A percentile compares a stretch with the other conserved stretches of the same genome.
These are phyloP conservation scores for Drosophila pandora DNA, from an alignment of 1,140 invertebrate genomes.

Conservation along the genomic window DNA sequence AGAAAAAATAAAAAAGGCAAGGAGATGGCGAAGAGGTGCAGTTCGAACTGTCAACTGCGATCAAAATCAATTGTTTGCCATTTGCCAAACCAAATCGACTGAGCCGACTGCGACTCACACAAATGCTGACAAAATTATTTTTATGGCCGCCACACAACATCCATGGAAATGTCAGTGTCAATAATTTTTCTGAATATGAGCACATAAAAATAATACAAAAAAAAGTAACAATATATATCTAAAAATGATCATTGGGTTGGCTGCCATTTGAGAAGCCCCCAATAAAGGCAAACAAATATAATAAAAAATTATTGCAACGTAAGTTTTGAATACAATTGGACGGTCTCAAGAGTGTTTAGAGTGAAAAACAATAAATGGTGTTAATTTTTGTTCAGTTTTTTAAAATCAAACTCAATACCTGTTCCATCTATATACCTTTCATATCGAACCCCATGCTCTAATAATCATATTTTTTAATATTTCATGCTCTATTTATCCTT, in stretches of 20 bases:
- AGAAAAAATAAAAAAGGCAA: conserved; percentile 5
- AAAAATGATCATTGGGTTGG: conserved; percentile 35
- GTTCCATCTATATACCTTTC: conserved; percentile 17
- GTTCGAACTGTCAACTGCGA: conserved; percentile 59
- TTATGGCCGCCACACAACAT: conserved; percentile 15
- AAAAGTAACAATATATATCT: not conserved
- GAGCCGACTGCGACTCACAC: conserved; percentile 37
- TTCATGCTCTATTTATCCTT: conserved; percentile 66
- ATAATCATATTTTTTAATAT: conserved; percentile 1
- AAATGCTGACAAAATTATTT: conserved; percentile 48
- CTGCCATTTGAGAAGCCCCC: conserved; percentile 45
- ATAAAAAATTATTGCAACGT: conserved; percentile 78
- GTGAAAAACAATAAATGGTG: conserved; percentile 49
- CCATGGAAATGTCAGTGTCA: conserved; percentile 48
- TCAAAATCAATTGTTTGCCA: conserved; percentile 69
- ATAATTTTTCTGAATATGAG: conserved; percentile 40
- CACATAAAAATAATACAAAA: conserved; percentile 8
- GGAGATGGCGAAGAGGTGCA: conserved; percentile 17
- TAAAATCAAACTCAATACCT: conserved; percentile 42
- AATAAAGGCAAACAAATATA: conserved; percentile 77
- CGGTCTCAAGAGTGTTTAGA: conserved; percentile 77
- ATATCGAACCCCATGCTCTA: conserved; percentile 13
- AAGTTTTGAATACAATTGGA: conserved; percentile 33
- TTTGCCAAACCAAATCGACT: conserved; percentile 56
- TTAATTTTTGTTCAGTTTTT: not conserved